Conservation (phyloP, 2,113 vertebrate species). For the Athene cunicularia region DNA sequence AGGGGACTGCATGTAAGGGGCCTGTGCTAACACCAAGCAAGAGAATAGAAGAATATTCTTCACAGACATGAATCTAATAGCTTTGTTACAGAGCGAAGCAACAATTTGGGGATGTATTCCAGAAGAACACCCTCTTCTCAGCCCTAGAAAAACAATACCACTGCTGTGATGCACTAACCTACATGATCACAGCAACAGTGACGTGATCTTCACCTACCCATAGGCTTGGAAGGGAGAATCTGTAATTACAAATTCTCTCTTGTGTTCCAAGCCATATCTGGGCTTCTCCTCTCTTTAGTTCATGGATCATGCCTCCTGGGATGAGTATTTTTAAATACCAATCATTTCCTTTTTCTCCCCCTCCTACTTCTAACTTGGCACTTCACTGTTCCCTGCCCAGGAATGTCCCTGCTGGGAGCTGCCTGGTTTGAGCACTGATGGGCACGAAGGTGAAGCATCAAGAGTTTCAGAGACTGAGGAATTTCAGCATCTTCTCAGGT, state of each 20-base stretch:
- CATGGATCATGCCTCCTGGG: background rate
- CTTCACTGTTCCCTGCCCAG: background rate
- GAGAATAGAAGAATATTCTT: background rate
- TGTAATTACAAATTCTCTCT: background rate
- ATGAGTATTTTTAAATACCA: background rate
- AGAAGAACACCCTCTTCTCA: background rate
- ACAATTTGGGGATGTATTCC: background rate
- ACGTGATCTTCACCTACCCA: background rate
- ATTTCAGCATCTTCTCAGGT: background rate
- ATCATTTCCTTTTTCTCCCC: background rate
- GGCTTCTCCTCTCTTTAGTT: background rate
- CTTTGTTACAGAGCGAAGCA: background rate
- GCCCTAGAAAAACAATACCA: background rate
- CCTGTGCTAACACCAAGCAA: background rate
- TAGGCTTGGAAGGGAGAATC: background rate
- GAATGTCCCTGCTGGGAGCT: background rate
- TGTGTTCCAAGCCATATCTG: background rate
- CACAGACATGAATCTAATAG: background rate
- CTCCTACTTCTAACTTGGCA: background rate
- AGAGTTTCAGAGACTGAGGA: background rate
- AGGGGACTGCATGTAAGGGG: background rate
- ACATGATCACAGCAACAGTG: background rate
- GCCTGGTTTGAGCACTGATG: background rate
- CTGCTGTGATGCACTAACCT: background rate
- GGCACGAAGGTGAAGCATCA: background rate